Evolutionary conservation across 1,140 invertebrate genomes (phyloP), one percentile per base, ranked within the genome.

Genomic region (Cotesia glomerata): DNA sequence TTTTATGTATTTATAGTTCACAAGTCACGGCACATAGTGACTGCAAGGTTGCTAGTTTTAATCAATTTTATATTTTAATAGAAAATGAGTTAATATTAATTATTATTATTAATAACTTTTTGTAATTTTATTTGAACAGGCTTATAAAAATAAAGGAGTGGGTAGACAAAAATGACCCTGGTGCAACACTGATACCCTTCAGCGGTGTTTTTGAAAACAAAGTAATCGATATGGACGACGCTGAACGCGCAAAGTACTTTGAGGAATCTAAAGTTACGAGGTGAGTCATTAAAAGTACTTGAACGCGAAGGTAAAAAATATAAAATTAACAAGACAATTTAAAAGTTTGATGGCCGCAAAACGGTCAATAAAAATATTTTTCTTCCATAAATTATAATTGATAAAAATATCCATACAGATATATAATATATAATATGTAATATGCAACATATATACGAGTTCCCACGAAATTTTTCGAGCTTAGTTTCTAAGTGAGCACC

Each of bases 101-200:
- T 9, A 26, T 16, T 13, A 34, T 14, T 61, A 18, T 5, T 18
- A n/a, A 58, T 32, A 26, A 49, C 26, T 49, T 49, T 49, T 18
- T 13, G 14, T 26, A 56, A 11, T 32, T 36, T 59, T 52, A 32
- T 68, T 49, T 68, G 1, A 11, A 66, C 79, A 98, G 96, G 96
- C 90, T 99, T 81, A 89, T 94, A 9, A 99, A 99, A 88, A 96
- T 99, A 77, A 99, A 99, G 84, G 97, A 98, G 87, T 99, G 97
- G 97, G 94, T 99, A 73, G 98, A 99, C 85, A 94, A 95, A 78
- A 94, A 99, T 84, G 98, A 99, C 87, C 93, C 96, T 0, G 97
- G 98, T 9, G 92, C 97, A 0, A 87, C 92, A 7, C 90, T 99
- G 7, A 98, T 99, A 64, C 97, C 97, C 3, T 99, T 99, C 87